These are phyloP conservation scores for Malacoctenus gilli DNA, from an alignment of 2,797 vertebrate species.

Conservation along the genomic window DNA sequence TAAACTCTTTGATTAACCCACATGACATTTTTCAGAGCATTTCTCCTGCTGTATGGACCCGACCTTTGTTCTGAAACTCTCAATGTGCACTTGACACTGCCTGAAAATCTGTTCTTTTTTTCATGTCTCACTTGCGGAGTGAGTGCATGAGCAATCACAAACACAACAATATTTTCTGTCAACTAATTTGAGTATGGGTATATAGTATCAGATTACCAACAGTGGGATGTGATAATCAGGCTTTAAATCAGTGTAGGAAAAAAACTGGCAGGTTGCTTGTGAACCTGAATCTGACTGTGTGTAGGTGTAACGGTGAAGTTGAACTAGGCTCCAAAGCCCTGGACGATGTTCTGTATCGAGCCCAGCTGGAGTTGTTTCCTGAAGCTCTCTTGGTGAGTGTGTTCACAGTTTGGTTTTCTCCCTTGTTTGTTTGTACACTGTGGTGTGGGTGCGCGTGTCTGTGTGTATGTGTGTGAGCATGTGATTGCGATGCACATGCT, in stretches of 20 bases:
- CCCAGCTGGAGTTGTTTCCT: constrained; percentile 94
- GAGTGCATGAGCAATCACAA: no score
- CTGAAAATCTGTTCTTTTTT: no score
- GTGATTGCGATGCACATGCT: constrained; percentile 56
- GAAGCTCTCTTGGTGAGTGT: constrained; percentile 95
- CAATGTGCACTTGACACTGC: no score
- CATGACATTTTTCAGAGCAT: no score
- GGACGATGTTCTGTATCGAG: constrained; percentile 95
- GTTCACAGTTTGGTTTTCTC: constrained; percentile 7
- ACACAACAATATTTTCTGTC: no score
- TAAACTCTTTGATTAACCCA: no score
- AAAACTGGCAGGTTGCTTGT: constrained; percentile 16
- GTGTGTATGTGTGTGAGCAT: constrained; percentile 15
- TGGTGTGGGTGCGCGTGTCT: constrained; percentile 10
- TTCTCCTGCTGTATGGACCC: not conserved
- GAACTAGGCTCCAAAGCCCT: constrained; percentile 94
- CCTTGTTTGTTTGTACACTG: not conserved
- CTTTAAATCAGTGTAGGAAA: no score
- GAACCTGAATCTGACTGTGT: constrained; percentile 28
- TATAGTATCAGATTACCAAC: no score
- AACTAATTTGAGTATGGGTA: no score
- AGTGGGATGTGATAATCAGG: no score
- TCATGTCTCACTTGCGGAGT: no score
- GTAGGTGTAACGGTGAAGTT: constrained; percentile 94
- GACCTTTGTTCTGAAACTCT: no score